Evolutionary conservation across 1,140 invertebrate species (phyloP), one percentile per base, ranked within the genome.

Genomic region (Archivesica marissinica): DNA sequence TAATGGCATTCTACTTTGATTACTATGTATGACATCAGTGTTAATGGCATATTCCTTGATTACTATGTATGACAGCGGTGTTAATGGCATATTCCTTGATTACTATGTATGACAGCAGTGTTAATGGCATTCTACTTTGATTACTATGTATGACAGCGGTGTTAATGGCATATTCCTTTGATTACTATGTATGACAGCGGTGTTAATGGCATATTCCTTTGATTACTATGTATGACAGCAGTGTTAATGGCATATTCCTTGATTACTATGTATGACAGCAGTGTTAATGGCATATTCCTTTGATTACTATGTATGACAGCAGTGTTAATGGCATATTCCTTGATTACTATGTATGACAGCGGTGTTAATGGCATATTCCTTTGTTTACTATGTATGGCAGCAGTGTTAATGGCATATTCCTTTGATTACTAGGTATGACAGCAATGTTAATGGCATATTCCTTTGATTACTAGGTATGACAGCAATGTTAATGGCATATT

Each of bases 371-470:
- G 92, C 92, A 0, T 93, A 93, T 77, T 92, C 92, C 9, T 86
- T 93, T 41, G 92, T 7, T 44, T 17, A 44, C 17, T 17, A 44
- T 44, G 41, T 44, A 44, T 44, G 41, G n/a, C 70, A 66, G 28
- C 41, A 44, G 17, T 9, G 7, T 6, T 61, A 61, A 61, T 30
- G 6, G n/a, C 7, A 28, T 4, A 72, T 47, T 25, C 0, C 0
- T n/a, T 72, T 30, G 30, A 44, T 78, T 61, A 17, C n/a, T 47
- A 93, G 92, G 92, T 38, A 74, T 92, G 79, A 91, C 91, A 38
- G 91, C 92, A 33, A 89, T 93, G 4, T 39, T 92, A 44, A 70
- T 88, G 20, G 92, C 92, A 0, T 93, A 93, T 77, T 92, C 92
- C 9, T 86, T 93, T 41, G 92, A 93, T 87, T 92, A 17, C 87